Percentiles rank a stretch among this genome's conserved stretches.
These are phyloP conservation scores for Periophthalmodon schlosseri DNA, from an alignment of 2,113 vertebrate species.

Conservation along the genomic window DNA sequence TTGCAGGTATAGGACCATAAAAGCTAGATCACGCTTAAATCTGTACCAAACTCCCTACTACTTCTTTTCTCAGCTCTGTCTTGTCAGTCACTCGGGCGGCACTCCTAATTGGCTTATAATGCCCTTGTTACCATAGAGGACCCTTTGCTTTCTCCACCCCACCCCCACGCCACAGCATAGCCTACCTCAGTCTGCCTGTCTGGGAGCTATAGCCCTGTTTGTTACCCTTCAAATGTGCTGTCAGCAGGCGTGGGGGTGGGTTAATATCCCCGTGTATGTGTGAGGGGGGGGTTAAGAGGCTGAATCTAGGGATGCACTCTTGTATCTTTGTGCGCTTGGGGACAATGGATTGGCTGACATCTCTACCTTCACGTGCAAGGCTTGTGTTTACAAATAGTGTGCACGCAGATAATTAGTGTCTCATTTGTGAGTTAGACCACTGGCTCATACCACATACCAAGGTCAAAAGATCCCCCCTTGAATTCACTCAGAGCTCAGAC, in stretches of 20 bases:
- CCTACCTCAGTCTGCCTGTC: background rate
- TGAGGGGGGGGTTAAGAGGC: conserved; percentile 57
- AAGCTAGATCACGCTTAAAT: conserved; percentile 13
- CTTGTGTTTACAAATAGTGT: conserved; percentile 7
- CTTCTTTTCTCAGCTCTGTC: conserved; percentile 52
- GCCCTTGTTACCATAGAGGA: conserved; percentile 68
- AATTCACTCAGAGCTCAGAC: conserved; percentile 21
- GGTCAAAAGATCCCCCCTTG: conserved; percentile 54
- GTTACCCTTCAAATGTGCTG: conserved; percentile 62
- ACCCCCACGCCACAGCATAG: conserved; percentile 38
- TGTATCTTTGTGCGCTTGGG: conserved; percentile 55
- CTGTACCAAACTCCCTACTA: conserved; percentile 23
- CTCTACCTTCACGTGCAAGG: conserved; percentile 12
- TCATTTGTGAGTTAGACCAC: conserved; percentile 43
- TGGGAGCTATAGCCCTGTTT: conserved; percentile 58
- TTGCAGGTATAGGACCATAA: background rate
- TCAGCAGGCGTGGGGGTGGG: conserved; percentile 60
- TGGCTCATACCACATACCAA: conserved; percentile 54
- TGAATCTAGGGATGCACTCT: conserved; percentile 56
- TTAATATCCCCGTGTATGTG: conserved; percentile 44
- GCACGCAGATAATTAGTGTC: conserved; percentile 47
- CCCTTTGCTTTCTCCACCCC: conserved; percentile 57
- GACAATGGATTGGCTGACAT: conserved; percentile 44
- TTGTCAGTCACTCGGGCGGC: conserved; percentile 67
- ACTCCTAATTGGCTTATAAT: conserved; percentile 75